phyloP scores from a whole-genome alignment of 2,888 invertebrate genomes.

The Theretra japonica region DNA sequence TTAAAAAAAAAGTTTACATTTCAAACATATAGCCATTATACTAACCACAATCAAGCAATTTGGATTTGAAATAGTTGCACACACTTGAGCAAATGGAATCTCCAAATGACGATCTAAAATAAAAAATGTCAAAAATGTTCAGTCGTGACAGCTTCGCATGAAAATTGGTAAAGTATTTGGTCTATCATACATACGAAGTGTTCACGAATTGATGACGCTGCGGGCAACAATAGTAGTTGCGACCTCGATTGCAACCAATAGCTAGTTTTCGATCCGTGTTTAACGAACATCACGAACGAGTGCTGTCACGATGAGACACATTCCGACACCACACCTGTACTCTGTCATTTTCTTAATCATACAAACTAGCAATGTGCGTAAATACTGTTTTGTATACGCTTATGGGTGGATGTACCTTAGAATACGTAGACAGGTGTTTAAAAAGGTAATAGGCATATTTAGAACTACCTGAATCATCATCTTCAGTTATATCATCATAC shows the following conservation, averaged over 20 bases:
- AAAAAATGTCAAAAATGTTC: neutral
- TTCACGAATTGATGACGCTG: slow-evolving; percentile 36
- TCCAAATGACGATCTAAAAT: neutral
- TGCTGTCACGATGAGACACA: slow-evolving; percentile 34
- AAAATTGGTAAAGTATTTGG: neutral
- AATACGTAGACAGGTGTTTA: too few species aligned
- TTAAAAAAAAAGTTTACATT: too few species aligned
- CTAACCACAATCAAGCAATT: neutral
- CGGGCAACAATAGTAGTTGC: slow-evolving; percentile 35
- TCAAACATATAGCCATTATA: neutral
- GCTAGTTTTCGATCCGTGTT: slow-evolving; percentile 47
- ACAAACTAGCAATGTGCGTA: neutral
- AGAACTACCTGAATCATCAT: too few species aligned
- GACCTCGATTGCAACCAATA: slow-evolving; percentile 26
- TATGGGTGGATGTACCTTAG: neutral
- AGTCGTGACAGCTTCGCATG: neutral
- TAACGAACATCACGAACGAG: slow-evolving; percentile 55
- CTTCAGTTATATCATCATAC: too few species aligned
- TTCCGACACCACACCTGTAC: slow-evolving; percentile 28
- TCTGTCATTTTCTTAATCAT: slow-evolving; percentile 10
- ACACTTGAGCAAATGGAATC: neutral
- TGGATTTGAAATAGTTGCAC: neutral
- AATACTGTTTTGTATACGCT: neutral
- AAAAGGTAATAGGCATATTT: too few species aligned
- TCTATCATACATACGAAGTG: slow-evolving; percentile 30